Percentiles rank a stretch among this genome's conserved stretches.
Conservation (phyloP, 2,797 vertebrate genomes). For the Simalia tracyae region DNA sequence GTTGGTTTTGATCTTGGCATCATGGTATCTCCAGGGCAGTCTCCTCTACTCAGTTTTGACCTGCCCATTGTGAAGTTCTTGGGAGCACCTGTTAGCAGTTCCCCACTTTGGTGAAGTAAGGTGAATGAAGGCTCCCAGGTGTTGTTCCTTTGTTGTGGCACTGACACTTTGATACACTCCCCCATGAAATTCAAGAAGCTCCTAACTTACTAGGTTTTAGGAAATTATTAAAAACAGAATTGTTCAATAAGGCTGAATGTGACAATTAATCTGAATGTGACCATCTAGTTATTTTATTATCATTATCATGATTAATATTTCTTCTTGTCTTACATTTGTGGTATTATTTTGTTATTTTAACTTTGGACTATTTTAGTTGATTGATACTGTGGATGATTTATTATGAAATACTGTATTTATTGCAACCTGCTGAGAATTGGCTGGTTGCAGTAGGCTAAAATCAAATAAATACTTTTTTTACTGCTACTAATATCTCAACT, state of each 20-base stretch:
- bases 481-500: too few species aligned
- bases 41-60: background rate
- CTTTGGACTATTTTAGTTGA: too few species aligned
- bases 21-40: background rate
- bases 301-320: background rate
- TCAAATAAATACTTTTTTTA: too few species aligned
- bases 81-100: background rate
- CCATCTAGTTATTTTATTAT: background rate
- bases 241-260: background rate
- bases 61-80: background rate
- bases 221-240: background rate
- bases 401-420: too few species aligned
- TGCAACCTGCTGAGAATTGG: too few species aligned
- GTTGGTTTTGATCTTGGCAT: background rate
- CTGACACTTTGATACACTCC: background rate
- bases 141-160: background rate
- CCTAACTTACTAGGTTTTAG: background rate
- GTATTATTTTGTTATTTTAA: too few species aligned
- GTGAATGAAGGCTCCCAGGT: background rate
- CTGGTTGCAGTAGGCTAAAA: too few species aligned
- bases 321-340: background rate
- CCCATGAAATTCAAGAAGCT: background rate
- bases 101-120: background rate
- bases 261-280: background rate
- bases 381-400: too few species aligned